Percentiles rank a stretch among this genome's conserved stretches.
Evolutionary conservation across 2,113 vertebrate species (phyloP).

Genomic region (Diphyllodes magnificus): DNA sequence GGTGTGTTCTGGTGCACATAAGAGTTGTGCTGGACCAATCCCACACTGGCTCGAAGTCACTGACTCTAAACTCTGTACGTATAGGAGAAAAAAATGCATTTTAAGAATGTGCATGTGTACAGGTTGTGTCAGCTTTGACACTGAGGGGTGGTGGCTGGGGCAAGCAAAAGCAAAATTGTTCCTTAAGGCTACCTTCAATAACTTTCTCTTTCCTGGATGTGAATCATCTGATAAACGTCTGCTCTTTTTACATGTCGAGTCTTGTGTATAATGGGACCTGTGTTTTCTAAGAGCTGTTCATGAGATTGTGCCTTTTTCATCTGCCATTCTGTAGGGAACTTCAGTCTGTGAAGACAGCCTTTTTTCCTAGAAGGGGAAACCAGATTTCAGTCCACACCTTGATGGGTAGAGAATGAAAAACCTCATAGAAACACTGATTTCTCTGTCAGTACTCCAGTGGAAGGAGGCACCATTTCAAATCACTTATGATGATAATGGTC

Average conservation of each 20-base stretch:
- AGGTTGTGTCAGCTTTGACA: not conserved
- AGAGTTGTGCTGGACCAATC: not conserved
- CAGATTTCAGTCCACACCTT: not conserved
- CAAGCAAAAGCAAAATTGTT: not conserved
- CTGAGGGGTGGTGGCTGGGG: not conserved
- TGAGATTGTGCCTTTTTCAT: not conserved
- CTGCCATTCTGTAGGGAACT: not conserved
- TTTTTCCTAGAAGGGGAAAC: not conserved
- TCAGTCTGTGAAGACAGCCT: rapidly evolving
- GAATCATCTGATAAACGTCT: not conserved
- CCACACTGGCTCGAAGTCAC: rapidly evolving
- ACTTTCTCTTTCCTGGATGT: not conserved
- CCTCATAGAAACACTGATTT: not conserved
- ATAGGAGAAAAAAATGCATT: not conserved
- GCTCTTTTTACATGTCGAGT: not conserved
- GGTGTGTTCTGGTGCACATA: rapidly evolving
- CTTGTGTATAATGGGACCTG: not conserved
- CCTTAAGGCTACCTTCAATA: slow-evolving; percentile 8
- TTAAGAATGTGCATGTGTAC: not conserved
- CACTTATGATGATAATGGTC: rapidly evolving
- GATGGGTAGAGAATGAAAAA: not conserved
- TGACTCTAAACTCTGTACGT: not conserved
- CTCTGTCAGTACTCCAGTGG: not conserved
- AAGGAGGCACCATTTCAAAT: not conserved
- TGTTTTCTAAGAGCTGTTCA: not conserved